Conservation (phyloP, 2,888 invertebrate genomes). For the Mimumesa dahlbomi region DNA sequence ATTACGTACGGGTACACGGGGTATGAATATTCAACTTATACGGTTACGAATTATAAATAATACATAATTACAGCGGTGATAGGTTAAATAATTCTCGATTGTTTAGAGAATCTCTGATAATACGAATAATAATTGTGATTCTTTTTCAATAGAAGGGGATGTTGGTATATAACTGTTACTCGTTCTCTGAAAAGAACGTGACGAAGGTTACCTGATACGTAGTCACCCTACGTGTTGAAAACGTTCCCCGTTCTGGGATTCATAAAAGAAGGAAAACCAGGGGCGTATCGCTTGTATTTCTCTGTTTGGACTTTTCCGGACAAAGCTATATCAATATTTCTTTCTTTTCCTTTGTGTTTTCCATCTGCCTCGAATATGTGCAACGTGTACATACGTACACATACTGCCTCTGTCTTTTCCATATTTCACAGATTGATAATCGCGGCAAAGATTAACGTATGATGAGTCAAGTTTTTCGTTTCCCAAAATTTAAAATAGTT, state of each 20-base stretch:
- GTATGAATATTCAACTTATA: neutral
- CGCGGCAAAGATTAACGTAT: too few relatives aligned
- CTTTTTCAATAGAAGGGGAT: neutral
- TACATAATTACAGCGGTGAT: neutral
- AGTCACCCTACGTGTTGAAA: conserved; percentile 14
- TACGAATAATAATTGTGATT: neutral
- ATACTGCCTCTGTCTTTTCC: too few relatives aligned
- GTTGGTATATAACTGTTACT: neutral
- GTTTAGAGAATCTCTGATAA: neutral
- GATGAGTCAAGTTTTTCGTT: too few relatives aligned
- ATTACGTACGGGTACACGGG: too few relatives aligned
- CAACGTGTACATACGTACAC: too few relatives aligned
- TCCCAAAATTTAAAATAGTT: too few relatives aligned
- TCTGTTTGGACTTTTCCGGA: conserved; percentile 60
- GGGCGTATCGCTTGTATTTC: conserved; percentile 51
- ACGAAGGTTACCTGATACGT: conserved; percentile 3
- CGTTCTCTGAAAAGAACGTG: neutral
- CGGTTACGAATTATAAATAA: conserved; percentile 2
- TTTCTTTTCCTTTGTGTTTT: conserved; percentile 61
- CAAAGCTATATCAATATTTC: conserved; percentile 69
- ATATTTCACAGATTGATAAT: too few relatives aligned
- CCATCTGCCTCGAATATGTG: too few relatives aligned
- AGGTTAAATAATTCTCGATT: neutral
- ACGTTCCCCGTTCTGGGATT: conserved; percentile 16
- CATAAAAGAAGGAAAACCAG: conserved; percentile 27